These are phyloP conservation scores for Chromoteleia sp. DNA, from an alignment of 2,888 invertebrate species.

Conservation along the genomic window DNA sequence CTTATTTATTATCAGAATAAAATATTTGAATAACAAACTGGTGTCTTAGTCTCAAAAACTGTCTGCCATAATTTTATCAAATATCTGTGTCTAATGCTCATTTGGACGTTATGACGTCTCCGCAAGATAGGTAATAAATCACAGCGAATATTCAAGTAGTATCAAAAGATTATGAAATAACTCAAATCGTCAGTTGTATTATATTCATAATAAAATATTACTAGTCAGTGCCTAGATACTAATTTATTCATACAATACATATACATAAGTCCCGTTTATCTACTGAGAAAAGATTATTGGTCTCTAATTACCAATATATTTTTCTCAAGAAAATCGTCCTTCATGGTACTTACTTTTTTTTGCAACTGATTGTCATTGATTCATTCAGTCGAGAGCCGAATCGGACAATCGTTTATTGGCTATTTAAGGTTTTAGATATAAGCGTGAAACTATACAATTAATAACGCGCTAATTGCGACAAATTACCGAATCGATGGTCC, in stretches of 20 bases:
- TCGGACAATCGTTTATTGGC: slow-evolving; percentile 27
- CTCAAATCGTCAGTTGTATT: slow-evolving; percentile 52
- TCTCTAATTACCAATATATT: slow-evolving; percentile 35
- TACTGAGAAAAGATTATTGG: slow-evolving; percentile 55
- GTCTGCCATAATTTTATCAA: slow-evolving; percentile 34
- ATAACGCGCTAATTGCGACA: background rate
- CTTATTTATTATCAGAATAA: background rate
- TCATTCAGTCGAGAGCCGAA: slow-evolving; percentile 18
- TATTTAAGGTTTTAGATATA: slow-evolving; percentile 20
- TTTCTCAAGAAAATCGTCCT: slow-evolving; percentile 43
- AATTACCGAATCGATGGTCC: slow-evolving; percentile 8
- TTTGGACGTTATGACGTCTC: slow-evolving; percentile 3
- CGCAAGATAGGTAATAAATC: slow-evolving; percentile 29
- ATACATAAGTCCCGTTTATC: slow-evolving; percentile 32
- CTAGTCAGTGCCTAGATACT: slow-evolving; percentile 75
- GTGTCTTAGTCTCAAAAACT: background rate
- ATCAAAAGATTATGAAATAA: slow-evolving; percentile 44
- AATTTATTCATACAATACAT: slow-evolving; percentile 58
- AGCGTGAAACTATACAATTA: slow-evolving; percentile 7
- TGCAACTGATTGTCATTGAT: slow-evolving; percentile 25
- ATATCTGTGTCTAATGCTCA: slow-evolving; percentile 9
- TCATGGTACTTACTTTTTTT: slow-evolving; percentile 50
- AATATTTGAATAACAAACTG: slow-evolving; percentile 5
- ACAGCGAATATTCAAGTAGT: slow-evolving; percentile 3
- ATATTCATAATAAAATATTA: slow-evolving; percentile 69